Evolutionary conservation across 2,888 invertebrate species (phyloP).

Genomic region (Drosophila peninsularis): DNA sequence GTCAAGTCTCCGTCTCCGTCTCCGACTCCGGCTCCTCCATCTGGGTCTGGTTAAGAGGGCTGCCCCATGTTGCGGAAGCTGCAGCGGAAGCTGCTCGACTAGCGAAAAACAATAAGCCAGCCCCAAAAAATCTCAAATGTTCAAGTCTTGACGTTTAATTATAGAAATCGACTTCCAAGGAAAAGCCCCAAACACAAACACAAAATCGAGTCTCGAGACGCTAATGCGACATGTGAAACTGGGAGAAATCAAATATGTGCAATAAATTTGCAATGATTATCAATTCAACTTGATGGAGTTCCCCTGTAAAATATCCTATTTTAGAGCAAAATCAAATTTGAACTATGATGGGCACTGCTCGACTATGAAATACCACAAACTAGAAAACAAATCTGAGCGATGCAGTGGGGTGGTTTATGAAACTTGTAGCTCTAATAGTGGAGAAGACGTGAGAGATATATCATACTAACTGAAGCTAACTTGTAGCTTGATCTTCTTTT

Average conservation of each 20-base stretch:
- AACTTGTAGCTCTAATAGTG: too few species aligned
- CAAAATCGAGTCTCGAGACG: not conserved
- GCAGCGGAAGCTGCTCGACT: constrained; percentile 61
- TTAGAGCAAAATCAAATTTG: too few species aligned
- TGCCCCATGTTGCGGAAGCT: constrained; percentile 47
- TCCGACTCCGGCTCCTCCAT: not conserved
- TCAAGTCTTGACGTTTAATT: constrained; percentile 19
- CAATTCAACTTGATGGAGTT: not conserved
- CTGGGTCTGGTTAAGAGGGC: constrained; percentile 4
- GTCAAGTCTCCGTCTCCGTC: not conserved
- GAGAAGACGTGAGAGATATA: too few species aligned
- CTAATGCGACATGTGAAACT: not conserved
- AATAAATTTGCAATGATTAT: not conserved
- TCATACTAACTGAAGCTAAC: too few species aligned
- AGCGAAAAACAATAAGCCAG: constrained; percentile 40
- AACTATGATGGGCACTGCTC: too few species aligned
- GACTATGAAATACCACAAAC: too few species aligned
- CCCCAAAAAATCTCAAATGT: constrained; percentile 12
- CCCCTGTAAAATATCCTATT: too few species aligned
- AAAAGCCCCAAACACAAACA: not conserved
- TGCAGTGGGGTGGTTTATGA: too few species aligned
- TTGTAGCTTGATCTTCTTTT: too few species aligned
- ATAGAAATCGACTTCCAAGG: constrained; percentile 7
- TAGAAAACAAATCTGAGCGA: too few species aligned
- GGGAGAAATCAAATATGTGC: not conserved